phyloP scores from a whole-genome alignment of 1,140 invertebrate genomes.

The Gonioctena quinquepunctata region DNA sequence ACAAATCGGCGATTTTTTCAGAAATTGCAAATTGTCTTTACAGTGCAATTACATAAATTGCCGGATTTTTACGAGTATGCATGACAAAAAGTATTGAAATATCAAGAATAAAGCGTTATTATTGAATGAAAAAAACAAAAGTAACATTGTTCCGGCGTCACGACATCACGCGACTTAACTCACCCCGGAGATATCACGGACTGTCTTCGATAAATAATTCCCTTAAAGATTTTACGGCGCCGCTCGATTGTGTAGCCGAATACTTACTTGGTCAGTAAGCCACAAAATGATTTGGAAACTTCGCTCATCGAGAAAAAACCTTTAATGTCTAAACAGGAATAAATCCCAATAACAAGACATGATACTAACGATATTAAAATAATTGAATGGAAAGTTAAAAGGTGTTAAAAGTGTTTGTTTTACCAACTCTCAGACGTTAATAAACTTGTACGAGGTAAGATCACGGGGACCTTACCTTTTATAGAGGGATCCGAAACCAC shows the following conservation, averaged over 20 bases:
- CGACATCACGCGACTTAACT: slow-evolving; percentile 25
- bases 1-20: too few species aligned
- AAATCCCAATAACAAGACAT: too few species aligned
- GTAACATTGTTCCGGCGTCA: slow-evolving; percentile 13
- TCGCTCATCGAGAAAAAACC: too few species aligned
- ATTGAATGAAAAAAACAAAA: slow-evolving; percentile 23
- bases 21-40: neutral
- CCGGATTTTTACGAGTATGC: neutral
- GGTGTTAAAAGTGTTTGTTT: too few species aligned
- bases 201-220: slow-evolving; percentile 18
- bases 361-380: too few species aligned
- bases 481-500: too few species aligned
- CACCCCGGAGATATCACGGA: slow-evolving; percentile 19
- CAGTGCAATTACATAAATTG: neutral
- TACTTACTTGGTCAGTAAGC: slow-evolving; percentile 8
- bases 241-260: neutral
- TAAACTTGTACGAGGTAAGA: too few species aligned
- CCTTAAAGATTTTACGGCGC: neutral
- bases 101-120: slow-evolving; percentile 26
- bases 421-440: too few species aligned
- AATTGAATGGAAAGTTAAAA: too few species aligned
- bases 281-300: neutral
- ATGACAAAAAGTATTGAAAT: slow-evolving; percentile 26
- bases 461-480: too few species aligned
- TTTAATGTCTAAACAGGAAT: too few species aligned